phyloP scores from a whole-genome alignment of 1,140 invertebrate genomes.

The Drosophila santomea region DNA sequence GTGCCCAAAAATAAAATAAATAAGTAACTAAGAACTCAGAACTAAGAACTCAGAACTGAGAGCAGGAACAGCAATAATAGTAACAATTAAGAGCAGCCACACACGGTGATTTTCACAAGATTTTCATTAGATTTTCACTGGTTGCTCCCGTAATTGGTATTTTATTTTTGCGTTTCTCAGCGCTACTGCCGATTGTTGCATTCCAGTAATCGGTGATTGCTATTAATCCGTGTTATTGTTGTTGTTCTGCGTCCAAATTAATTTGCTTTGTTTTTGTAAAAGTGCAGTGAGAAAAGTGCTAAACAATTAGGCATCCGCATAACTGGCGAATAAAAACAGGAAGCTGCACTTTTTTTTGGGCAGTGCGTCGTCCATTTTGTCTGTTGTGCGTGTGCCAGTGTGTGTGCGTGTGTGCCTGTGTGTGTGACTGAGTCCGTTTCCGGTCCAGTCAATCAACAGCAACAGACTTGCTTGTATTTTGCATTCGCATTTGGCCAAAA shows the following conservation, averaged over 20 bases:
- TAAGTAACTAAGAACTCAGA: neutral
- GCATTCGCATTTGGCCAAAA: slow-evolving; percentile 32
- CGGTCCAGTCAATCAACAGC: slow-evolving; percentile 44
- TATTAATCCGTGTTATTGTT: slow-evolving; percentile 2
- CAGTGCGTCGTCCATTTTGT: slow-evolving; percentile 65
- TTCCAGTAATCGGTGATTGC: neutral
- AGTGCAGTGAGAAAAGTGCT: slow-evolving; percentile 34
- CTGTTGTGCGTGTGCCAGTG: slow-evolving; percentile 21
- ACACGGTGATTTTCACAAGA: no score
- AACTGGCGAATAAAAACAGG: neutral
- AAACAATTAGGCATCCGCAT: neutral
- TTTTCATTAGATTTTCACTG: neutral
- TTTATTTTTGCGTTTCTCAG: neutral
- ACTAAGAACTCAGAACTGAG: neutral
- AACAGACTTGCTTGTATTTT: slow-evolving; percentile 13
- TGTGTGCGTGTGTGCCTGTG: slow-evolving; percentile 3
- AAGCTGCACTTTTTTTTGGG: slow-evolving; percentile 4
- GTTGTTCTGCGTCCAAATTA: neutral
- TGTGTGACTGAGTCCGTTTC: slow-evolving; percentile 32
- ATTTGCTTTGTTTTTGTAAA: slow-evolving; percentile 30
- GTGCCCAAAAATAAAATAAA: slow-evolving; percentile 8
- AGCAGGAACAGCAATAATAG: slow-evolving; percentile 2
- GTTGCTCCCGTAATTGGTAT: neutral
- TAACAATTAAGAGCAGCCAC: neutral
- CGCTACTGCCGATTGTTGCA: neutral